These are phyloP conservation scores for Argyresthia goedartella DNA, from an alignment of 2,888 invertebrate species.

Conservation along the genomic window DNA sequence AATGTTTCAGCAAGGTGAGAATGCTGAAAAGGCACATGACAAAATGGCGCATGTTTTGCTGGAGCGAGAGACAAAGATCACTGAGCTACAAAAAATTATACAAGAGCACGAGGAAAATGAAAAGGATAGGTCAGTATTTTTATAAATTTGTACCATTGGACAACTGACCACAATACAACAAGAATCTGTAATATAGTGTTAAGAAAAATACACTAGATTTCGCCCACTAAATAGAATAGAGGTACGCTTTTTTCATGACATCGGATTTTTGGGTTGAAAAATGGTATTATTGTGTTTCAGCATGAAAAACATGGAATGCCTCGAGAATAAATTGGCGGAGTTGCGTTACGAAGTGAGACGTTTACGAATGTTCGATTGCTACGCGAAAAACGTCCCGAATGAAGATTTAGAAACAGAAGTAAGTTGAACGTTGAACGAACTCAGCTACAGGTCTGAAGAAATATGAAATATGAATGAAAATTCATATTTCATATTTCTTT, in stretches of 20 bases:
- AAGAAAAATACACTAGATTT: no score
- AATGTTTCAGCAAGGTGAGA: constrained; percentile 38
- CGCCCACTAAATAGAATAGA: no score
- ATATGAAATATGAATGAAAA: no score
- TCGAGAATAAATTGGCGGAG: constrained; percentile 42
- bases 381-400: constrained; percentile 37
- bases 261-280: no score
- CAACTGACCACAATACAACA: no score
- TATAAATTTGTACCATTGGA: background rate
- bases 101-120: constrained; percentile 43
- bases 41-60: constrained; percentile 50
- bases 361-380: constrained; percentile 45
- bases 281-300: constrained; percentile 18
- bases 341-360: constrained; percentile 45
- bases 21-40: constrained; percentile 32
- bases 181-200: no score
- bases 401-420: constrained; percentile 54
- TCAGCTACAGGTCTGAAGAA: no score
- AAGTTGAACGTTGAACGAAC: no score
- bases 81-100: constrained; percentile 37
- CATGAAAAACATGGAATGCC: constrained; percentile 46
- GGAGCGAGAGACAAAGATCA: constrained; percentile 45
- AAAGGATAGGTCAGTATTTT: constrained; percentile 39
- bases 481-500: no score
- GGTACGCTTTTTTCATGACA: no score